These are phyloP conservation scores for Tapirus terrestris DNA, from an alignment of 2,113 vertebrate species.

Conservation along the genomic window DNA sequence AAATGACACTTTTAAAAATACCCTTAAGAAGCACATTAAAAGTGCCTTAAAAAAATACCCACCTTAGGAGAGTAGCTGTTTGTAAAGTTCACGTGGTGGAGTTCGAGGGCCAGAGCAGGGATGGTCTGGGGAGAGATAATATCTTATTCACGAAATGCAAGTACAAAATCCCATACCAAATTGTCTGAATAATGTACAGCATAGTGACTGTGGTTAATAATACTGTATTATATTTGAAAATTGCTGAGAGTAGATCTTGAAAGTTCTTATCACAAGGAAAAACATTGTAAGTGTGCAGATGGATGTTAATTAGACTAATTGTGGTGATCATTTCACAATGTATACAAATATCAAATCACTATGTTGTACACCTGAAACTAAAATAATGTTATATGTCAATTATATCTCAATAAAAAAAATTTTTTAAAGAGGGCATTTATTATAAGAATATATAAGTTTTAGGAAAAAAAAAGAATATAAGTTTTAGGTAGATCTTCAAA, in stretches of 20 bases:
- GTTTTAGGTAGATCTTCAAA: not conserved
- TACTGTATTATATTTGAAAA: not conserved
- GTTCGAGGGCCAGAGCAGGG: not conserved
- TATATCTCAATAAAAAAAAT: not conserved
- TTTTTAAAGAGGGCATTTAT: not conserved
- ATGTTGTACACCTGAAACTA: not conserved
- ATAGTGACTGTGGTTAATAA: not conserved
- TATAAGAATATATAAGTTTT: not conserved
- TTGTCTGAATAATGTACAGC: not conserved
- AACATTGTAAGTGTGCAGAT: not conserved
- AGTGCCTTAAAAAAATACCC: not conserved
- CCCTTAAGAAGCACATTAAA: not conserved
- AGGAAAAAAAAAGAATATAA: no score
- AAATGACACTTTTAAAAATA: not conserved
- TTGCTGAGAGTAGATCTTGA: not conserved
- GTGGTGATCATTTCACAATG: not conserved
- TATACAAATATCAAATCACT: not conserved
- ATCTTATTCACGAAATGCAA: not conserved
- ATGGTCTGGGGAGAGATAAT: not conserved
- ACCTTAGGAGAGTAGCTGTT: not conserved
- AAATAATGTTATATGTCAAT: not conserved
- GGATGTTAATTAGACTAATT: not conserved
- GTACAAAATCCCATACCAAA: not conserved
- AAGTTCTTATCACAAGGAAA: not conserved
- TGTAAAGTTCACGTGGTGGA: not conserved